phyloP scores from a whole-genome alignment of 2,113 vertebrate species.

The Irena cyanogastra region DNA sequence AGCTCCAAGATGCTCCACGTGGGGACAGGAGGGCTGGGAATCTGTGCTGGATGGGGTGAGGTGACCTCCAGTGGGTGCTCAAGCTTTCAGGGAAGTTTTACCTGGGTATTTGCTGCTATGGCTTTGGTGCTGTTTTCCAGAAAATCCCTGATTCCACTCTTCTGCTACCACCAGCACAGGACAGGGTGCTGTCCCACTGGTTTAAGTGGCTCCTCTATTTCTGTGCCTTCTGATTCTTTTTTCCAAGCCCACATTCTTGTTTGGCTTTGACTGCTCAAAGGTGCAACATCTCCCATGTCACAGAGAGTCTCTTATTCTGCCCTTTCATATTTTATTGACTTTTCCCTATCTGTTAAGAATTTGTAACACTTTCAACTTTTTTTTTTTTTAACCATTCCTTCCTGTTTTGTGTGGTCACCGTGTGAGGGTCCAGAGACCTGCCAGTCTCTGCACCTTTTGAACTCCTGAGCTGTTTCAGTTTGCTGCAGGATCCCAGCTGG shows the following conservation, averaged over 20 bases:
- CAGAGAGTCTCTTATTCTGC: not conserved
- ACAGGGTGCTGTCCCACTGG: not conserved
- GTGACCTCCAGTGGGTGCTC: not conserved
- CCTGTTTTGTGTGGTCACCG: not conserved
- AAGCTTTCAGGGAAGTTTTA: not conserved
- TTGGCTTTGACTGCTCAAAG: not conserved
- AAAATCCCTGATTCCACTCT: not conserved
- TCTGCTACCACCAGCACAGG: not conserved
- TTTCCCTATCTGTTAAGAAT: not conserved
- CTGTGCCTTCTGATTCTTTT: not conserved
- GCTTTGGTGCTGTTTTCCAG: not conserved
- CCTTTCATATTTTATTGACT: not conserved
- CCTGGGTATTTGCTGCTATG: not conserved
- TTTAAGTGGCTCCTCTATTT: not conserved
- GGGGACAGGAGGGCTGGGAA: not conserved
- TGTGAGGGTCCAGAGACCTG: too few species aligned
- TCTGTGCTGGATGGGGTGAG: not conserved
- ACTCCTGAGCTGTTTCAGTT: not conserved
- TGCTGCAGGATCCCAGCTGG: not conserved
- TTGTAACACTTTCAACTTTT: not conserved
- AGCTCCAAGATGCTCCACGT: not conserved
- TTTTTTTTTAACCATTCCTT: not conserved
- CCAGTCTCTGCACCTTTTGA: not conserved
- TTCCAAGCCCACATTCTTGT: not conserved
- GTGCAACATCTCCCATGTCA: rapidly evolving